A percentile compares a stretch with the other conserved stretches of the same genome.
Conservation (phyloP, 2,113 vertebrate genomes). For the Aegithalos caudatus region DNA sequence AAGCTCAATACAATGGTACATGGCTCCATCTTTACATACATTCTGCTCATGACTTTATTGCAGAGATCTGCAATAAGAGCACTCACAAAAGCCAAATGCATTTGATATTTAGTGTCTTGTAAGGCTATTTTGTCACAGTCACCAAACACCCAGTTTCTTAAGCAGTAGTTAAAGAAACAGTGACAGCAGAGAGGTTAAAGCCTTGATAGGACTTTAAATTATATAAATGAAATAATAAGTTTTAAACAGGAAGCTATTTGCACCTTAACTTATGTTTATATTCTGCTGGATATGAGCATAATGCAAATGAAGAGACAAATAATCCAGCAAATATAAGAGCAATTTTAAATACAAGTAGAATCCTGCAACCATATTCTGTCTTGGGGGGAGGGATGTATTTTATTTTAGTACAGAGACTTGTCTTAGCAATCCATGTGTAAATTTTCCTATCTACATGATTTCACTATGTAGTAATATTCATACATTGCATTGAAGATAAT, state of each 20-base stretch:
- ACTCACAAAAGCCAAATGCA: neutral
- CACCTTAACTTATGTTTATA: neutral
- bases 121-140: neutral
- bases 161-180: neutral
- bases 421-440: neutral
- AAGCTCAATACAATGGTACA: neutral
- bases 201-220: neutral
- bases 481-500: neutral
- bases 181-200: neutral
- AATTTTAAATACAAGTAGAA: neutral
- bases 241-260: neutral
- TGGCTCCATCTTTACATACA: neutral
- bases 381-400: fast-evolving
- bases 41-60: neutral
- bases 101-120: neutral
- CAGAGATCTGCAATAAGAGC: neutral
- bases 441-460: neutral
- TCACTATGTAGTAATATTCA: neutral
- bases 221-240: neutral
- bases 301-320: neutral
- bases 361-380: neutral
- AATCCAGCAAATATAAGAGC: neutral
- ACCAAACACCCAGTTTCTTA: neutral
- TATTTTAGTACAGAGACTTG: neutral
- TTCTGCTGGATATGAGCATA: neutral